Percentiles rank a stretch among this genome's conserved stretches.
Conservation (phyloP, 1,140 invertebrate genomes). For the Hermatobates lingyangjiaoensis region DNA sequence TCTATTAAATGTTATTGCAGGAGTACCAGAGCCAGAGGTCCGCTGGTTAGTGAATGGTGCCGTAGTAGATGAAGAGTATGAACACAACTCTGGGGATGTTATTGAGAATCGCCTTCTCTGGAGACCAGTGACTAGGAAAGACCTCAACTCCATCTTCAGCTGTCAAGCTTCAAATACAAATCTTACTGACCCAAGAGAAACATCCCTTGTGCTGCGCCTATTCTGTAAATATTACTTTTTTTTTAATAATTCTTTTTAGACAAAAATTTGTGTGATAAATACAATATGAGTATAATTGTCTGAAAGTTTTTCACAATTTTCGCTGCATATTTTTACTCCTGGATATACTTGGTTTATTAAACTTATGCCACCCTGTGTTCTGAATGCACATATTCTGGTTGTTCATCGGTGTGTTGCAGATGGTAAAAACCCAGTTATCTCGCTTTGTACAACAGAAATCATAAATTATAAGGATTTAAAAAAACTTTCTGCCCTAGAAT, state of each 20-base stretch:
- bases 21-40: slow-evolving; percentile 31
- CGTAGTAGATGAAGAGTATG: slow-evolving; percentile 54
- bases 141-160: slow-evolving; percentile 62
- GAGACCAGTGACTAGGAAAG: slow-evolving; percentile 43
- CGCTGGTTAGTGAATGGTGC: slow-evolving; percentile 51
- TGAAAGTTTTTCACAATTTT: no score
- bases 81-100: slow-evolving; percentile 60
- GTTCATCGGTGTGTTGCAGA: no score
- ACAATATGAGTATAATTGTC: not conserved
- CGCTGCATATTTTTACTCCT: no score
- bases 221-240: slow-evolving; percentile 43
- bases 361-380: no score
- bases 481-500: no score
- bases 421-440: no score
- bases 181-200: slow-evolving; percentile 51
- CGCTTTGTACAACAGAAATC: no score
- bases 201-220: slow-evolving; percentile 55
- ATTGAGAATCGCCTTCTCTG: slow-evolving; percentile 66
- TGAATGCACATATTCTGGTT: no score
- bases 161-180: slow-evolving; percentile 68
- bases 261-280: not conserved
- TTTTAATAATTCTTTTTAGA: not conserved
- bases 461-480: no score
- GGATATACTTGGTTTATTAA: no score
- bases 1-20: slow-evolving; percentile 22